A percentile compares a stretch with the other conserved stretches of the same genome.
Conservation (phyloP, 2,888 invertebrate genomes). For the Melanargia galathea region DNA sequence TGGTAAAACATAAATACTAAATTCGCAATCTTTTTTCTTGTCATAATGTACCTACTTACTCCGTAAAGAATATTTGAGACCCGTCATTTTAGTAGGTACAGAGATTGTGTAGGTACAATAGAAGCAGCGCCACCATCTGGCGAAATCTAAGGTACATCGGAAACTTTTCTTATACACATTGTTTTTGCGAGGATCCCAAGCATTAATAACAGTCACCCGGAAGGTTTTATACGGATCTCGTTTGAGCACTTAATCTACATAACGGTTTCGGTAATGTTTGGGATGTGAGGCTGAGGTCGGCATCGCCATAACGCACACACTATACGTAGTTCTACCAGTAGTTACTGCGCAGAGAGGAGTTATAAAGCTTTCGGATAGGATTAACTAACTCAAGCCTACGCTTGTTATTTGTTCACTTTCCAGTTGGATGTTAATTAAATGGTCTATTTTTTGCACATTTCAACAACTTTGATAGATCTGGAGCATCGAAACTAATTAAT, state of each 20-base stretch:
- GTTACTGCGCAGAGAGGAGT: not conserved
- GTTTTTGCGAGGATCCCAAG: constrained; percentile 26
- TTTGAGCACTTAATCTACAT: constrained; percentile 61
- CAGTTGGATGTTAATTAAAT: no score
- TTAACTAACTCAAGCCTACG: constrained; percentile 6
- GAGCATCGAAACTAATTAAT: no score
- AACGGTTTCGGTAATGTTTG: constrained; percentile 47
- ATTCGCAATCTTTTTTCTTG: no score
- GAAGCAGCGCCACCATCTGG: no score
- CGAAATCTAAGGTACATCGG: not conserved
- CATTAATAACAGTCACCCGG: constrained; percentile 35
- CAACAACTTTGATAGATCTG: no score
- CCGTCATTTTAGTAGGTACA: no score
- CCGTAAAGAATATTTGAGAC: no score
- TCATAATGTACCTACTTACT: no score
- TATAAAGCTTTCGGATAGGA: constrained; percentile 11
- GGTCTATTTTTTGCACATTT: no score
- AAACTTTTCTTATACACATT: constrained; percentile 12
- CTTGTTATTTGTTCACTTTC: not conserved
- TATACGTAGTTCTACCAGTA: constrained; percentile 8
- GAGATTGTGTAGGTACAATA: no score
- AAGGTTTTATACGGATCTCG: constrained; percentile 38
- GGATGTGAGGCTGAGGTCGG: constrained; percentile 31
- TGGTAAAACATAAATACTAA: no score
- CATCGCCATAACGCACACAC: constrained; percentile 26